Evolutionary conservation across 2,113 vertebrate species (phyloP), one percentile per base, ranked within the genome.

Genomic region (Nothobranchius kuhntae): DNA sequence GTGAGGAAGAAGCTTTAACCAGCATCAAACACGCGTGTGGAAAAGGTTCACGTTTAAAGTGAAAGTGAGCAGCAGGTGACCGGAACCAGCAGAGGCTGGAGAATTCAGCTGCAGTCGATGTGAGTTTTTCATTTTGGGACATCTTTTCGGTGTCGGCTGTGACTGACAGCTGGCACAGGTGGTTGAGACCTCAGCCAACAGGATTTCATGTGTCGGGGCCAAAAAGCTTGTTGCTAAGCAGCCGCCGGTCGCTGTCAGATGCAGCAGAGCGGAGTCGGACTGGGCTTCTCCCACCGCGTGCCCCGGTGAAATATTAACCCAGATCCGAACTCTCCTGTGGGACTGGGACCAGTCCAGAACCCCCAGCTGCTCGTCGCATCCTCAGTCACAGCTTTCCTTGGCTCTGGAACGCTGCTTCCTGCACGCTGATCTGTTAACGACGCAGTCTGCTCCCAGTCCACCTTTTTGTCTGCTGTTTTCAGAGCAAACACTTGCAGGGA

Each of bases 171-270:
- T 79, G 84, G 77, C 77, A n/a, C 81, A 82, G 84, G 77, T 83
- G 81, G 67, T 21, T 24, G 52, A 13, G 17, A 71, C 74, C 61
- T 57, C 65, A 50, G 86, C 84, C 88, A 88, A 38, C 74, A 61
- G 79, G 58, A 75, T 51, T 62, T 44, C 85, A 82, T 77, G 81
- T 84, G 73, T 68, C 0, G 93, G 96, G 95, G 83, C 92, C 95
- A 62, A 94, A 93, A 93, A 95, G 95, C 64, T 91, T 95, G 71
- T 96, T 96, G 60, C 97, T 98, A 86, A 97, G 95, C 91, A 98
- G 97, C 89, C 71, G 80, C 92, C 87, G 91, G 86, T 90, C 91
- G 86, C 83, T 78, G 82, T 86, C 77, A 83, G 77, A 82, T 56
- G 76, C 78, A 58, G 50, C 68, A 17, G 63, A 59, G 42, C 56